Evolutionary conservation across 2,113 vertebrate genomes (phyloP).

Genomic region (Pithys albifrons): DNA sequence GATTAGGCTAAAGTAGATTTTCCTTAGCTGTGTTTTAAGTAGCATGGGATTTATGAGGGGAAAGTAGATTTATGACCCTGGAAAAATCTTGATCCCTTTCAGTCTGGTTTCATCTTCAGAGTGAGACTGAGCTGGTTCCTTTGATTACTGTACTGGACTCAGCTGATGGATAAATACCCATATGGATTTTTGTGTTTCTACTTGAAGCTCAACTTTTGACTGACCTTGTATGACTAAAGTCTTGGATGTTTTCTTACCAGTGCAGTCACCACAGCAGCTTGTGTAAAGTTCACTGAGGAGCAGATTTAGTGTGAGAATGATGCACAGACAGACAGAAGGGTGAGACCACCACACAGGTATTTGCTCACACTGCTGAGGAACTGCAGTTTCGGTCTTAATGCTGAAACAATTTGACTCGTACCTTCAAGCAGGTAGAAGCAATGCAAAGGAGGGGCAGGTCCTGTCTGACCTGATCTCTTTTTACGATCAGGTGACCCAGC

Average conservation of each 20-base stretch:
- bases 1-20: conserved; percentile 60
- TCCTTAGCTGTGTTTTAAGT: conserved; percentile 48
- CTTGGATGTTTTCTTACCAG: not conserved
- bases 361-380: not conserved
- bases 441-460: not conserved
- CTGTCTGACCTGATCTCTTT: no score
- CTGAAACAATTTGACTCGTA: not conserved
- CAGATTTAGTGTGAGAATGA: not conserved
- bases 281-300: fast-evolving
- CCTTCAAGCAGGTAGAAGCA: not conserved
- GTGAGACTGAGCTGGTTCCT: not conserved
- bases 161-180: not conserved
- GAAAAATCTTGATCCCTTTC: conserved; percentile 13
- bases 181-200: not conserved
- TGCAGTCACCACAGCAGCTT: not conserved
- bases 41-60: conserved; percentile 23
- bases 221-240: not conserved
- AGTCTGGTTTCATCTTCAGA: not conserved
- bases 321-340: not conserved
- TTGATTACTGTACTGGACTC: not conserved
- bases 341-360: not conserved
- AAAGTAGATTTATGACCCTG: conserved; percentile 27
- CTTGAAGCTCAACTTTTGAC: not conserved
- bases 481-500: no score
- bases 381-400: fast-evolving